Evolutionary conservation across 2,888 invertebrate species (phyloP), one percentile per base, ranked within the genome.

Genomic region (Zhuqinia jingwanae): DNA sequence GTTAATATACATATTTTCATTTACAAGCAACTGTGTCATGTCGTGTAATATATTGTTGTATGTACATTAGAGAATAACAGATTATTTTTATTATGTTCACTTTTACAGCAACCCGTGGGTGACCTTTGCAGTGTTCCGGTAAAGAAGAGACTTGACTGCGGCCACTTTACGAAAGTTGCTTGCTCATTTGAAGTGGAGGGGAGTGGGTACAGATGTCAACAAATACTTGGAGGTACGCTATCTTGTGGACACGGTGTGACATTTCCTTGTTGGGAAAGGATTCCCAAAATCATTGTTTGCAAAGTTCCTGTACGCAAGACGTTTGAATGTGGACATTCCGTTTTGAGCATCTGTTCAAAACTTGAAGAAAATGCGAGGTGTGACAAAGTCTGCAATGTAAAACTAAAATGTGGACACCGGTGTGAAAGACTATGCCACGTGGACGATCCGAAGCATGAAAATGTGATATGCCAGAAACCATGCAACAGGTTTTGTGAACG

Each of bases 361-460:
- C 3, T 6, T 8, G 1, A 8, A 0, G 53, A 30, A 20, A 15
- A 56, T 2, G 17, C 6, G 15, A 5, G 15, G 17, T 80, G 80
- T 13, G 0, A 25, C 13, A 10, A 45, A 42, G 2, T 0, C 0
- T 81, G 81, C 15, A 13, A 11, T 0, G 11, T 22, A 0, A 15
- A 0, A 3, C 13, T 81, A 11, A n/a, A 15, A 6, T 81, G 81
- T 50, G 73, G 73, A 27, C 81, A 73, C 11, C 15, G 0, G 8
- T 73, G 60, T 25, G 45, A 10, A 25, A n/a, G 20, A 22, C 10
- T 0, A 17, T 73, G 60, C 15, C 73, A 73, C 42, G 15, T 22
- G 20, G 75, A 63, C 0, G 81, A 81, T 36, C 82, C 82, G 0
- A n/a, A 75, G 1, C 82, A 82, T 15, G 42, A 79, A 5, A 20